Evolutionary conservation across 2,113 vertebrate genomes (phyloP).

Genomic region (Channa maculata): DNA sequence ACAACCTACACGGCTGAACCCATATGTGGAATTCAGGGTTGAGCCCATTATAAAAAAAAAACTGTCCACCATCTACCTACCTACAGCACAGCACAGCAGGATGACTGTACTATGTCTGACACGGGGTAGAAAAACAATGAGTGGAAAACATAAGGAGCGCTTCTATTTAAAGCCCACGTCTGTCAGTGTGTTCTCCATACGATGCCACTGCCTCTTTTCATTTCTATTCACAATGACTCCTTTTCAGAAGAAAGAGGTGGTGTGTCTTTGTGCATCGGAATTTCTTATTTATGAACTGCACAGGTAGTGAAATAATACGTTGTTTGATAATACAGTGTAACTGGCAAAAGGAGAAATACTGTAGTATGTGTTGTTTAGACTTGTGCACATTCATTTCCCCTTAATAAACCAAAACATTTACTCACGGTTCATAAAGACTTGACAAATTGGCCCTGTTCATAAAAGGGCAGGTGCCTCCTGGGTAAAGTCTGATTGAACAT

Average conservation of each 20-base stretch:
- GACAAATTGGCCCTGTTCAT: not conserved
- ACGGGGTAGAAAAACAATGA: conserved; percentile 45
- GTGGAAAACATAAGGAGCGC: conserved; percentile 40
- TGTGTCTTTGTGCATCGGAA: too few relatives aligned
- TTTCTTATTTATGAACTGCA: too few relatives aligned
- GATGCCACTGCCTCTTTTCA: conserved; percentile 12
- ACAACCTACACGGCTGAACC: conserved; percentile 32
- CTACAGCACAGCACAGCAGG: conserved; percentile 54
- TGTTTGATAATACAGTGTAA: too few relatives aligned
- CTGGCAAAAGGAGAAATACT: too few relatives aligned
- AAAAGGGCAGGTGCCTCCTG: conserved; percentile 27
- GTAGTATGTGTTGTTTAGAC: conserved; percentile 8
- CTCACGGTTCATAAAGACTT: conserved; percentile 6
- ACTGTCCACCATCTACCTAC: conserved; percentile 16
- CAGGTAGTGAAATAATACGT: too few relatives aligned
- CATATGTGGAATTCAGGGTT: conserved; percentile 52
- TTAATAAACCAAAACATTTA: conserved; percentile 24
- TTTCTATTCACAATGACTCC: conserved; percentile 50
- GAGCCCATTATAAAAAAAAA: conserved; percentile 16
- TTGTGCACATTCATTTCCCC: not conserved
- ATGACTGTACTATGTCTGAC: conserved; percentile 55
- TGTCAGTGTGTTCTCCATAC: conserved; percentile 38
- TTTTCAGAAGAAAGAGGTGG: conserved; percentile 25
- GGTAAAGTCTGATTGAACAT: not conserved
- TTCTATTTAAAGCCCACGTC: conserved; percentile 62